These are phyloP conservation scores for Tetramorium simillimum DNA, from an alignment of 1,140 invertebrate species.

Conservation along the genomic window DNA sequence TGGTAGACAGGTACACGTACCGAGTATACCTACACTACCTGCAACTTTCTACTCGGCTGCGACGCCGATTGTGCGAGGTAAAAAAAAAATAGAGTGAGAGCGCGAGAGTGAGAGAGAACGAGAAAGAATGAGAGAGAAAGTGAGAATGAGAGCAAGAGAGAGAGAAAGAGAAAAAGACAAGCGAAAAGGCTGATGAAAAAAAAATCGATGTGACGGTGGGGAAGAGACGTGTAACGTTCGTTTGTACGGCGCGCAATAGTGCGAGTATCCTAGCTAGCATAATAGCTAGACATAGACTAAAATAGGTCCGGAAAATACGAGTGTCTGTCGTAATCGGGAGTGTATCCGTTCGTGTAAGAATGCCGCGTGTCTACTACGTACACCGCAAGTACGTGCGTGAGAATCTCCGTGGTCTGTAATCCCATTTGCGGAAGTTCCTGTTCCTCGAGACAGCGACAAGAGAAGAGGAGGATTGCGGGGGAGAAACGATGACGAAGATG, in stretches of 20 bases:
- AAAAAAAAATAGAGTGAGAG: not conserved
- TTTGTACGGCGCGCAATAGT: constrained; percentile 43
- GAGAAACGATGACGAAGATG: constrained; percentile 40
- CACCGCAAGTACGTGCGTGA: constrained; percentile 67
- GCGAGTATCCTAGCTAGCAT: constrained; percentile 54
- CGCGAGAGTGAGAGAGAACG: not conserved
- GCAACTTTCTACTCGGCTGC: constrained; percentile 64
- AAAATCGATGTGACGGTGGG: constrained; percentile 25
- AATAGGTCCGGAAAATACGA: constrained; percentile 55
- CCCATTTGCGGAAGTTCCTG: constrained; percentile 83
- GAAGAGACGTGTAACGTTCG: constrained; percentile 45
- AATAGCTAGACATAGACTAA: constrained; percentile 60
- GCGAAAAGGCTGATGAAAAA: constrained; percentile 25
- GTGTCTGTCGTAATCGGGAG: constrained; percentile 66
- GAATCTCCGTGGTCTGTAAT: constrained; percentile 78
- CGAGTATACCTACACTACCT: constrained; percentile 70
- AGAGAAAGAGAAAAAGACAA: not conserved
- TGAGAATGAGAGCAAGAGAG: not conserved
- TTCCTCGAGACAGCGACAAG: constrained; percentile 77
- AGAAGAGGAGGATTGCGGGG: constrained; percentile 21
- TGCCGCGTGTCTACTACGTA: constrained; percentile 74
- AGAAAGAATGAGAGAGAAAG: not conserved
- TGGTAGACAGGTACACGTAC: constrained; percentile 70
- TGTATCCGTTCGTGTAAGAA: constrained; percentile 71
- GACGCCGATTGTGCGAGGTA: constrained; percentile 57